Evolutionary conservation across 1,140 invertebrate species (phyloP).

Genomic region (Megalonaias nervosa): DNA sequence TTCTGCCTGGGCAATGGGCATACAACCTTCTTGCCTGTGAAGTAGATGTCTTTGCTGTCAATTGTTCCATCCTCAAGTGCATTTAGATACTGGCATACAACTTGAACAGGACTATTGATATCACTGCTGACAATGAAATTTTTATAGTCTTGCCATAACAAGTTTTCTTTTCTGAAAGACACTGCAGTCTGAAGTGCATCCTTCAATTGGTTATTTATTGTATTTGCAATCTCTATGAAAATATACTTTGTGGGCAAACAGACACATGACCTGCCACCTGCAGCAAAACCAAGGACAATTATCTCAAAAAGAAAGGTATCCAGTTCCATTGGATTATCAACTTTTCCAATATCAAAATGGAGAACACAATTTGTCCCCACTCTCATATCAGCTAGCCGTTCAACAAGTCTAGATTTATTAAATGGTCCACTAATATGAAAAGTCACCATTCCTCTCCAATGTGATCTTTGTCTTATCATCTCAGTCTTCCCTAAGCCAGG

Average conservation of each 20-base stretch:
- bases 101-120: constrained; percentile 46
- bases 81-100: constrained; percentile 46
- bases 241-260: constrained; percentile 18
- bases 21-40: constrained; percentile 3
- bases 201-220: constrained; percentile 29
- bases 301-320: constrained; percentile 45
- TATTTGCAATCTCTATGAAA: constrained; percentile 48
- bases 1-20: constrained; percentile 13
- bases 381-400: constrained; percentile 8
- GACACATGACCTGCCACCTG: constrained; percentile 19
- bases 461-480: constrained; percentile 16
- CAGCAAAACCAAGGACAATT: constrained; percentile 31
- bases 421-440: constrained; percentile 42
- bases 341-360: constrained; percentile 41
- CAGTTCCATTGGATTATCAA: constrained; percentile 30
- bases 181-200: constrained; percentile 38
- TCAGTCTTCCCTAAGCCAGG: constrained; percentile 43
- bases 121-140: constrained; percentile 31
- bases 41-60: constrained; percentile 36
- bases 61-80: constrained; percentile 17
- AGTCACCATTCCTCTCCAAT: constrained; percentile 9
- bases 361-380: constrained; percentile 31
- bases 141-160: constrained; percentile 35
- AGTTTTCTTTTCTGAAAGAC: constrained; percentile 29
- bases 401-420: constrained; percentile 13